Conservation (phyloP, 2,888 invertebrate genomes). For the Latheticus oryzae region DNA sequence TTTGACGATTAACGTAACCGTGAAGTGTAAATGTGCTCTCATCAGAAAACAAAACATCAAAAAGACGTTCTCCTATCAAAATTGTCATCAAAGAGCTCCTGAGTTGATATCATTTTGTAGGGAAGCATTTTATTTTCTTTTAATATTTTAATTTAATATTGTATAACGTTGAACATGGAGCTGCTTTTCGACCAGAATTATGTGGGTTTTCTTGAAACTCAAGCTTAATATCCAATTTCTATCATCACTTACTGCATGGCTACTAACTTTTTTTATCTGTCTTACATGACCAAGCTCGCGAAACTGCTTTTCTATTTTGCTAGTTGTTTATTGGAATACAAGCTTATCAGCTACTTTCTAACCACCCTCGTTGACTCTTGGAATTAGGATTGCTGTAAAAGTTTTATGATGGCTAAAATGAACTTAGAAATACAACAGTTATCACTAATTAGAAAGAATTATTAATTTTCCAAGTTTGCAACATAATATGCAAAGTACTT, state of each 20-base stretch:
- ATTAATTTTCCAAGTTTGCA: no score
- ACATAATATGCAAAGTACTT: no score
- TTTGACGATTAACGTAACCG: conserved; percentile 38
- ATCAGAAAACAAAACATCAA: conserved; percentile 28
- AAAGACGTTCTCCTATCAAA: not conserved
- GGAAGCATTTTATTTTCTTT: not conserved
- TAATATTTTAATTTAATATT: not conserved
- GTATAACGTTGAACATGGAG: not conserved
- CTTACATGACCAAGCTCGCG: not conserved
- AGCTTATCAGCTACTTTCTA: no score
- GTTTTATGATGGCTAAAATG: no score
- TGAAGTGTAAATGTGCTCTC: no score
- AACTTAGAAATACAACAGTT: no score
- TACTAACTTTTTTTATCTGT: not conserved
- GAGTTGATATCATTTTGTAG: not conserved
- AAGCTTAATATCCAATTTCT: not conserved
- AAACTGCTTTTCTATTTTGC: not conserved
- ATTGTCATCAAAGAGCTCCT: not conserved
- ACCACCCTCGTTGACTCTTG: no score
- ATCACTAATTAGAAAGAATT: no score
- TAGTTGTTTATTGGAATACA: not conserved
- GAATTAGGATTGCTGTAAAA: no score
- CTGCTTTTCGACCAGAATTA: not conserved
- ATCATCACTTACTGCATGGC: not conserved
- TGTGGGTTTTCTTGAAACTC: not conserved